Evolutionary conservation across 2,888 invertebrate genomes (phyloP), one percentile per base, ranked within the genome.

Genomic region (Drosophila borealis): DNA sequence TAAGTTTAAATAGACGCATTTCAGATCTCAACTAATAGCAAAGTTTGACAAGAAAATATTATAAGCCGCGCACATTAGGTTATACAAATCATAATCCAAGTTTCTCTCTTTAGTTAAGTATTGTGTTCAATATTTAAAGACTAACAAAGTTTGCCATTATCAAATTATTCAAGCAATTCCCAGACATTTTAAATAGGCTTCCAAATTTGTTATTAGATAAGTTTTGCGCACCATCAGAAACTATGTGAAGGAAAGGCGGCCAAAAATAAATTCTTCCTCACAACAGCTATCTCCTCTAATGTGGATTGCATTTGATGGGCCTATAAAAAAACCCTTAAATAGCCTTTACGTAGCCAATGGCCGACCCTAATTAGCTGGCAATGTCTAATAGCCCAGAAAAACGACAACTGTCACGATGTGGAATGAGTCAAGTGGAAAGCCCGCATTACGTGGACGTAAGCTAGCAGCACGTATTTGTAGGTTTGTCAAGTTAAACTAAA

Each of bases 401-500:
- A 57, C 60, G 63, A 60, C 63, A 61, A 69, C 65, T 83, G 84
- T 81, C 84, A 73, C 71, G 29, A 8, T 29, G 29, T 29, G 17
- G 51, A 14, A 44, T 17, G 9, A 9, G n/a, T 4, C 1, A n/a
- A 34, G 50, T n/a, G 25, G 9, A 8, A 13, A 45, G 45, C 46
- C 39, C 42, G 39, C 63, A 69, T 70, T 68, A 69, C 60, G 78
- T 67, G 70, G 49, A 63, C 67, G 61, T 63, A 39, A 48, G n/a
- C 42, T 62, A 70, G 65, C 69, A 66, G 69, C 64, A 81, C 55
- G 65, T 71, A 44, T 53, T 56, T 19, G 57, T 57, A 48, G 53
- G 70, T 67, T 77, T 86, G 86, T 74, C 70, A 87, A 75, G 63
- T 56, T 69, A 13, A 10, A 42, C 42, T 14, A 37, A 81, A 87